Evolutionary conservation across 2,113 vertebrate genomes (phyloP).

Genomic region (Crotalus horridus): DNA sequence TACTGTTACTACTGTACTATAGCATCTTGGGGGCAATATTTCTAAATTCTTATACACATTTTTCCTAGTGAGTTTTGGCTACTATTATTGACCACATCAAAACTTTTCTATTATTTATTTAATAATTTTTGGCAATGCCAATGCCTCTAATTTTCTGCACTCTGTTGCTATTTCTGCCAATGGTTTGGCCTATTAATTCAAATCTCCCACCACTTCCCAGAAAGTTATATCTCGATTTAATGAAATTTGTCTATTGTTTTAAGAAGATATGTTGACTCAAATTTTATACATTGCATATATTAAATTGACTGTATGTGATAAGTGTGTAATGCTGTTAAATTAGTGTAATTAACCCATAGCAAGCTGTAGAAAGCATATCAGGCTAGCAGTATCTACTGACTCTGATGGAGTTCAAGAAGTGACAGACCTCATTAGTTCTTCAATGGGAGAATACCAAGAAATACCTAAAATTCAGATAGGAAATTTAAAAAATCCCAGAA

Average conservation of each 20-base stretch:
- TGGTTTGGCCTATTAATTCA: too few species aligned
- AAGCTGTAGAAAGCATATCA: slow-evolving; percentile 5
- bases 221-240: too few species aligned
- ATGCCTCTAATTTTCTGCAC: too few species aligned
- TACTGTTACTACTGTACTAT: slow-evolving; percentile 53
- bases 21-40: slow-evolving; percentile 22
- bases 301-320: slow-evolving; percentile 24
- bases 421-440: too few species aligned
- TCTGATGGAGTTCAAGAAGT: too few species aligned
- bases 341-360: slow-evolving; percentile 40
- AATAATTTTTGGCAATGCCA: slow-evolving; percentile 31
- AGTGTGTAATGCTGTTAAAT: slow-evolving; percentile 7
- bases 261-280: slow-evolving; percentile 20
- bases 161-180: too few species aligned
- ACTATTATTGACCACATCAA: slow-evolving; percentile 52
- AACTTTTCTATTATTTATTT: slow-evolving; percentile 33
- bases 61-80: slow-evolving; percentile 45
- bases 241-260: too few species aligned
- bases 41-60: slow-evolving; percentile 38
- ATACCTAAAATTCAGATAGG: too few species aligned
- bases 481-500: too few species aligned
- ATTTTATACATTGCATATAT: too few species aligned
- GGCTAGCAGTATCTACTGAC: too few species aligned
- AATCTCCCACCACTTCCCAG: neutral
- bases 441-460: too few species aligned